These are phyloP conservation scores for Otis tarda DNA, from an alignment of 2,113 vertebrate genomes.

Conservation along the genomic window DNA sequence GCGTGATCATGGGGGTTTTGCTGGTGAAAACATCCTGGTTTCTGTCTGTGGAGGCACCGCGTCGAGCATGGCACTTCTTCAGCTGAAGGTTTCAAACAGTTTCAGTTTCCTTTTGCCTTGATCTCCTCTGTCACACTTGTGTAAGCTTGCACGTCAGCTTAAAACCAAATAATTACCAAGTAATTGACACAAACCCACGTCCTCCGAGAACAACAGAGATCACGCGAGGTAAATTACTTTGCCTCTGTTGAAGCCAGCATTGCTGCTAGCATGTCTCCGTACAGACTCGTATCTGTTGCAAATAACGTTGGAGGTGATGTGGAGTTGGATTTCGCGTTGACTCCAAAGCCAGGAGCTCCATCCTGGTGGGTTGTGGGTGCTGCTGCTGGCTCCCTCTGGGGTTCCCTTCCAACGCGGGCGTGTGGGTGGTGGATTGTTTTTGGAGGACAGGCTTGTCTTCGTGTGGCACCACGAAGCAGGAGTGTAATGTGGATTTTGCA, in stretches of 20 bases:
- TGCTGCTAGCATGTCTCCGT: accelerated
- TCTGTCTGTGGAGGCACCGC: neutral
- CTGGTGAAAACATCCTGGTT: accelerated
- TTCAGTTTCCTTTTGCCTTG: neutral
- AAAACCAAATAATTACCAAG: neutral
- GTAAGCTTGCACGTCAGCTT: too few relatives aligned
- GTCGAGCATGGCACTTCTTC: accelerated
- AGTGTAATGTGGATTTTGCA: neutral
- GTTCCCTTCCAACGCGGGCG: accelerated
- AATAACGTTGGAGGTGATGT: neutral
- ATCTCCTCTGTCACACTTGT: neutral
- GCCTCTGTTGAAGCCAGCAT: accelerated
- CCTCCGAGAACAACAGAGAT: accelerated
- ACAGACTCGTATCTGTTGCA: too few relatives aligned
- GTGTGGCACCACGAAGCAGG: accelerated
- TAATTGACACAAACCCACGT: too few relatives aligned
- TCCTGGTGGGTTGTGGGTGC: neutral
- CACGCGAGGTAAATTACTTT: neutral
- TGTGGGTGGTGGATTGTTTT: neutral
- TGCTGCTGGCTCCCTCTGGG: neutral
- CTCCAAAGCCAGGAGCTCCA: neutral
- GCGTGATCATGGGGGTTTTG: neutral
- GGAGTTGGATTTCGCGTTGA: neutral
- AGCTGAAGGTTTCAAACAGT: neutral
- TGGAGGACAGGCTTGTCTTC: neutral